Conservation (phyloP, 2,888 invertebrate species). For the Pseudoips prasinana region DNA sequence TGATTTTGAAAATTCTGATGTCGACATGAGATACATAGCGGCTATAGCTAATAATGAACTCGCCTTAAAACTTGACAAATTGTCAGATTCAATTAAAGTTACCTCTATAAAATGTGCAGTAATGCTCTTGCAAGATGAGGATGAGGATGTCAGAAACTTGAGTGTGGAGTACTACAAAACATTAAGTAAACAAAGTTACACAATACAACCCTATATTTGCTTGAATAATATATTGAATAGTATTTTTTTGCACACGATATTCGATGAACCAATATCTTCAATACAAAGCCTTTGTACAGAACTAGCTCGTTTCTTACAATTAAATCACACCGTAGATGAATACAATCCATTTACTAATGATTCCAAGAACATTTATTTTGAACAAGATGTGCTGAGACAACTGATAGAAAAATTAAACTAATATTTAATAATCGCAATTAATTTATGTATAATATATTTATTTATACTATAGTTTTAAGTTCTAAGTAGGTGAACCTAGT, state of each 20-base stretch:
- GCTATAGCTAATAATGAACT: slow-evolving; percentile 66
- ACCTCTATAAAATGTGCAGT: slow-evolving; percentile 60
- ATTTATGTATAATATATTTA: too few species aligned
- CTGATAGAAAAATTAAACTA: slow-evolving; percentile 39
- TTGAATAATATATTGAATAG: slow-evolving; percentile 47
- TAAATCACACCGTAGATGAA: slow-evolving; percentile 40
- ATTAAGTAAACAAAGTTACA: slow-evolving; percentile 26
- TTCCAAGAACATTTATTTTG: slow-evolving; percentile 73
- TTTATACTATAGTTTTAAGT: too few species aligned
- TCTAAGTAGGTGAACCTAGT: too few species aligned
- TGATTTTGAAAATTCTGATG: slow-evolving; percentile 55
- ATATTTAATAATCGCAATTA: slow-evolving; percentile 8
- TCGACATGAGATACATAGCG: slow-evolving; percentile 63
- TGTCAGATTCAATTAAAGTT: slow-evolving; percentile 50
- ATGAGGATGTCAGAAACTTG: slow-evolving; percentile 68
- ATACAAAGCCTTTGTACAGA: slow-evolving; percentile 41
- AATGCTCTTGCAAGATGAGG: slow-evolving; percentile 80
- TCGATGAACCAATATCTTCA: slow-evolving; percentile 32
- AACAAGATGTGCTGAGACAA: slow-evolving; percentile 56
- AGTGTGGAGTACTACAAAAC: slow-evolving; percentile 56
- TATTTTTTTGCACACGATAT: slow-evolving; percentile 43
- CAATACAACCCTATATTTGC: slow-evolving; percentile 57
- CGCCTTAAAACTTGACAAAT: slow-evolving; percentile 38
- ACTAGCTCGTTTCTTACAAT: slow-evolving; percentile 37
- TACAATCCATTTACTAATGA: slow-evolving; percentile 79